A percentile compares a stretch with the other conserved stretches of the same genome.
Evolutionary conservation across 2,797 vertebrate genomes (phyloP).

Genomic region (Alectoris magna): DNA sequence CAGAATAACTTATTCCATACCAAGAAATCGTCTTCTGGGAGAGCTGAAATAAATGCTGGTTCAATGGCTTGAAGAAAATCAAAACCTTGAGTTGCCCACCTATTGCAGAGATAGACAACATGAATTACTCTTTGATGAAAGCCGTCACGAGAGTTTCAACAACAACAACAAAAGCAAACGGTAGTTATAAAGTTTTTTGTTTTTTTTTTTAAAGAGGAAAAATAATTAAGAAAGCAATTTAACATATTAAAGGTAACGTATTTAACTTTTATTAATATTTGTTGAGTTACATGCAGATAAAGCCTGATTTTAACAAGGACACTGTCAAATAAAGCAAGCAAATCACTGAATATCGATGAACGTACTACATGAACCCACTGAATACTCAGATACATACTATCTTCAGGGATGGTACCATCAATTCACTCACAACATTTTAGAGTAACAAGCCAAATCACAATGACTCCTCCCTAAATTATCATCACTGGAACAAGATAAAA

Average conservation of each 20-base stretch:
- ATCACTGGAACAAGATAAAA: background rate
- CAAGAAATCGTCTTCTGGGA: constrained; percentile 99
- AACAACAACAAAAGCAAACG: background rate
- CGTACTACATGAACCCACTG: background rate
- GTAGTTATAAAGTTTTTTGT: background rate
- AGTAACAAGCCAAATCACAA: background rate
- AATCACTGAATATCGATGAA: background rate
- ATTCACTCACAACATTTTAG: background rate
- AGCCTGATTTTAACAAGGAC: background rate
- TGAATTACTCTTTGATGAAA: background rate
- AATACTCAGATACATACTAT: background rate
- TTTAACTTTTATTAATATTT: background rate
- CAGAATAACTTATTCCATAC: constrained; percentile 78
- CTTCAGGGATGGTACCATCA: background rate
- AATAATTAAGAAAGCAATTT: background rate
- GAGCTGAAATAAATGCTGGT: constrained; percentile 95
- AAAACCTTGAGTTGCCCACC: constrained; percentile 99
- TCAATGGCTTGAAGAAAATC: constrained; percentile 99
- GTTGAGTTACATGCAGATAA: background rate
- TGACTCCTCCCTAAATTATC: background rate
- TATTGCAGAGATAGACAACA: constrained; percentile 61
- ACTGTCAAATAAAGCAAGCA: background rate
- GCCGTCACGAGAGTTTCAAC: background rate
- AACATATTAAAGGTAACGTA: background rate
- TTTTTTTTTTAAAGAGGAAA: background rate